phyloP scores from a whole-genome alignment of 2,113 vertebrate species.

The Pollimyrus isidori region DNA sequence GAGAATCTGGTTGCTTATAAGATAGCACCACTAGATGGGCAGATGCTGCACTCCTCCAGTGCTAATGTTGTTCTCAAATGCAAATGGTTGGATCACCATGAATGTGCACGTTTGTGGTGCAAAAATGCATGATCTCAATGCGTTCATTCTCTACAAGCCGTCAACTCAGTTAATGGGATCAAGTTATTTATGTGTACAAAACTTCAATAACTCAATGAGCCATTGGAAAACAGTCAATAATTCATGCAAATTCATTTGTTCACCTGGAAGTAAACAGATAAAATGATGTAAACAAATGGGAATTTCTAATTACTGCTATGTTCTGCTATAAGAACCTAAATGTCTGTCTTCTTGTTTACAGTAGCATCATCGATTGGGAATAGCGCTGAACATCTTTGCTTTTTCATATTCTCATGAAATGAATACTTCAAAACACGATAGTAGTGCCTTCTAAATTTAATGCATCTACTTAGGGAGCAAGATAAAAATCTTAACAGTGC shows the following conservation, averaged over 20 bases:
- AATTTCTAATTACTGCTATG: slow-evolving; percentile 6
- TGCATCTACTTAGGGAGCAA: slow-evolving; percentile 26
- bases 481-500: slow-evolving; percentile 28
- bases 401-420: slow-evolving; percentile 29
- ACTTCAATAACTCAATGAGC: background rate
- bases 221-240: background rate
- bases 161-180: background rate
- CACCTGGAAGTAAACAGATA: slow-evolving; percentile 15
- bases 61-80: background rate
- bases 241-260: slow-evolving; percentile 5
- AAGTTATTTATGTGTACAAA: background rate
- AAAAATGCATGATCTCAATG: background rate
- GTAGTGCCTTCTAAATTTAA: slow-evolving; percentile 13
- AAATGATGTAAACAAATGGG: slow-evolving; percentile 1
- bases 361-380: background rate
- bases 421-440: slow-evolving; percentile 31
- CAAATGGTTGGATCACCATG: background rate
- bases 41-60: background rate
- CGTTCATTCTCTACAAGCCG: background rate
- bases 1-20: background rate
- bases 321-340: background rate
- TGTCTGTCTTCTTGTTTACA: background rate
- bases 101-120: background rate
- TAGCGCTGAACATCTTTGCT: background rate
- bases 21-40: background rate